A percentile compares a stretch with the other conserved stretches of the same genome.
These are phyloP conservation scores for Tichodroma muraria DNA, from an alignment of 2,113 vertebrate genomes.

Conservation along the genomic window DNA sequence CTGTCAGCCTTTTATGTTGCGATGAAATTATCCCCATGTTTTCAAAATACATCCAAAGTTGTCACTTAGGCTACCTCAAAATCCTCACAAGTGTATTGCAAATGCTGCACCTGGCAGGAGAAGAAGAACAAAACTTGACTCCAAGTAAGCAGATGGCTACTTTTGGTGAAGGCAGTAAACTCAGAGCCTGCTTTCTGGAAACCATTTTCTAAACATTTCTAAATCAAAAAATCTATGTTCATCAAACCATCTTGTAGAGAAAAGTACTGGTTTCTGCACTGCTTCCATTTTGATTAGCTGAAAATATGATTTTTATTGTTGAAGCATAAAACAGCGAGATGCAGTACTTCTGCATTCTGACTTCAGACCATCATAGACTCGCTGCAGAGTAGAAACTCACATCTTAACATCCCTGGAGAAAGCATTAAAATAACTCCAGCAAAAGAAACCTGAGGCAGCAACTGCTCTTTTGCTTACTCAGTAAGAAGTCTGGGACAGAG, in stretches of 20 bases:
- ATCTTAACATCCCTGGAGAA: background rate
- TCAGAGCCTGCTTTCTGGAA: background rate
- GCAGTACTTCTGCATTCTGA: background rate
- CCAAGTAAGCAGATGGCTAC: conserved; percentile 6
- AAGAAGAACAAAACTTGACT: background rate
- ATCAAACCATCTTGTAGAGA: background rate
- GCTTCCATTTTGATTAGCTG: background rate
- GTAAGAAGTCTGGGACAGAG: background rate
- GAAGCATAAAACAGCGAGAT: background rate
- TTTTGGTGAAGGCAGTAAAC: background rate
- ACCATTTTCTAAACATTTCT: background rate
- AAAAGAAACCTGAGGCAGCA: background rate
- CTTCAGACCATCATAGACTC: background rate
- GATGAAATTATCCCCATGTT: background rate
- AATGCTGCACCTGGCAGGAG: background rate
- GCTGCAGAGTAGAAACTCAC: background rate
- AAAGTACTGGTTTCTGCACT: background rate
- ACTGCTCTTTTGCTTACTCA: background rate
- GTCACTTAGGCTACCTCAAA: background rate
- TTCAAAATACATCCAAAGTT: background rate
- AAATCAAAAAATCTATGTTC: background rate
- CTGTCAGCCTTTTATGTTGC: background rate
- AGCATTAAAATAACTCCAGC: background rate
- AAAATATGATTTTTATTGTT: background rate
- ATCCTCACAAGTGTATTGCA: background rate